A percentile compares a stretch with the other conserved stretches of the same genome.
phyloP scores from a whole-genome alignment of 1,140 invertebrate genomes.

The Drosophila kanapiae region DNA sequence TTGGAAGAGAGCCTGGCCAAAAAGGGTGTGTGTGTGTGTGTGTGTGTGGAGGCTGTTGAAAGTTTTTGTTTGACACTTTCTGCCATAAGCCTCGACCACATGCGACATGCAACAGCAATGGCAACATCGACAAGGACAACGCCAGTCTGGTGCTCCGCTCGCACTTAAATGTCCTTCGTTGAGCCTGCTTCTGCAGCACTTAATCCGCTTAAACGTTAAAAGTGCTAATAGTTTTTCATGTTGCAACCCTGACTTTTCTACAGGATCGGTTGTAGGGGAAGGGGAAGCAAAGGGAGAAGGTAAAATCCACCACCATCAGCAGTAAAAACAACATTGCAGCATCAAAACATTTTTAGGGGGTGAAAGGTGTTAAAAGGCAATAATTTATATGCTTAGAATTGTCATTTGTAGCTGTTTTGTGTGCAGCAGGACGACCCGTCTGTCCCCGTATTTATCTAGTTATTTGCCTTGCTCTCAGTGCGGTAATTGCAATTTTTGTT shows the following conservation, averaged over 20 bases:
- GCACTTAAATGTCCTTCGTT: slow-evolving; percentile 61
- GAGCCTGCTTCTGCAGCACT: slow-evolving; percentile 53
- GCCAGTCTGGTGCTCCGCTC: slow-evolving; percentile 43
- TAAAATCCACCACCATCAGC: slow-evolving; percentile 43
- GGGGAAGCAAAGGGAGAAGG: background rate
- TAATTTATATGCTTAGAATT: slow-evolving; percentile 78
- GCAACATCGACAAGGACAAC: slow-evolving; percentile 42
- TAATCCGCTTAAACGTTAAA: slow-evolving; percentile 82
- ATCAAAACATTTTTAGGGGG: slow-evolving; percentile 13
- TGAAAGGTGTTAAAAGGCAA: slow-evolving; percentile 79
- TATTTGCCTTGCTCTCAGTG: slow-evolving; percentile 30
- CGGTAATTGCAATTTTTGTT: slow-evolving; percentile 61
- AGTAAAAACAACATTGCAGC: slow-evolving; percentile 20
- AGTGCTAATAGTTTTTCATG: slow-evolving; percentile 82
- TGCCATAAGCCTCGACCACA: slow-evolving; percentile 62
- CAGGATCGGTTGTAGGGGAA: background rate
- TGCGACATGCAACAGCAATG: slow-evolving; percentile 52
- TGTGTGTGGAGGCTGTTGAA: slow-evolving; percentile 36
- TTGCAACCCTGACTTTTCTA: slow-evolving; percentile 76
- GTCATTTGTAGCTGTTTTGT: slow-evolving; percentile 50
- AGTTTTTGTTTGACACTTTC: slow-evolving; percentile 70
- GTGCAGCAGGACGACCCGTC: slow-evolving; percentile 28
- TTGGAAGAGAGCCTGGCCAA: slow-evolving; percentile 46
- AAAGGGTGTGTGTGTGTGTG: background rate
- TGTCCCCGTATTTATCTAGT: slow-evolving; percentile 4